Evolutionary conservation across 1,140 invertebrate genomes (phyloP), one percentile per base, ranked within the genome.

Genomic region (Rhizoglyphus robini): DNA sequence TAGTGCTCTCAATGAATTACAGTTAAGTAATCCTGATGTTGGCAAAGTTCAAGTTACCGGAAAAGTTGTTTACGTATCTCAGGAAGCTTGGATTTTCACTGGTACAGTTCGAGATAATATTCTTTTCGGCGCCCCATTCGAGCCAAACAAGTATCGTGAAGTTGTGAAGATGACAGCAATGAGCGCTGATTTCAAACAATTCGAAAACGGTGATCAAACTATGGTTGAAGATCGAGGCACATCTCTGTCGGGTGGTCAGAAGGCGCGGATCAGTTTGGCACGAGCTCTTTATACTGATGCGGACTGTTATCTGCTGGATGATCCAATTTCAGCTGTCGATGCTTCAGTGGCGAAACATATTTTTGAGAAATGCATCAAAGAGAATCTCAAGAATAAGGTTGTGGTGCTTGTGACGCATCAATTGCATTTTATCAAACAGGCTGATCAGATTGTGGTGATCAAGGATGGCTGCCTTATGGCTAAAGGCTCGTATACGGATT

Each of bases 241-340:
- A 68, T 97, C 96, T 78, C 79, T 99, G 63, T 94, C 89, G 61
- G 96, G 96, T 54, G 96, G 96, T 30, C 96, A 99, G 74, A 97
- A 98, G 74, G 90, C 91, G 0, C 81, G 91, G 70, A 86, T 96
- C 1, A 90, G 87, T 72, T 77, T 93, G 48, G 89, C 90, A 0
- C 47, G 78, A 54, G 76, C 78, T 15, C 71, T 78, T 2, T 80
- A 79, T 68, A 72, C 73, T 47, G 73, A 79, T 68, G 70, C 72
- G 8, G 65, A 67, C 25, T 48, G 41, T 65, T 68, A 59, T 8
- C 46, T 67, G 4, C 34, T 67, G 30, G 65, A 67, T 49, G 65
- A 67, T 34, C 65, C 65, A 38, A 38, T 67, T 4, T 78, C 77
- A 59, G 76, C 79, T 23, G 78, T 81, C 5, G 79, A 81, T 70